Percentiles rank a stretch among this genome's conserved stretches.
These are phyloP conservation scores for Rutilus rutilus DNA, from an alignment of 2,113 vertebrate species.

Conservation along the genomic window DNA sequence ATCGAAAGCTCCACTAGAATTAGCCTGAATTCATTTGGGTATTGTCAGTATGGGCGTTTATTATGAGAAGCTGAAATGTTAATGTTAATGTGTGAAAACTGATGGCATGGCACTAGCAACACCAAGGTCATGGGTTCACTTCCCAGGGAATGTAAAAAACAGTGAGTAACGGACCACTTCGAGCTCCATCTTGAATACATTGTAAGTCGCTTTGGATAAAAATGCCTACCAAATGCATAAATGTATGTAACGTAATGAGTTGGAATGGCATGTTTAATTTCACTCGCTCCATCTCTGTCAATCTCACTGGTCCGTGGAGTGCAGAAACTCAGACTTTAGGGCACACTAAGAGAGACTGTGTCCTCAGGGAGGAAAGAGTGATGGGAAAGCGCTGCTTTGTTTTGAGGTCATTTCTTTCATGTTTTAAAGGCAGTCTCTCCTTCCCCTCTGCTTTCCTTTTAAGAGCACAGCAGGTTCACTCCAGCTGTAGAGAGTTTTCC, in stretches of 20 bases:
- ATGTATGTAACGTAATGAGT: conserved; percentile 15
- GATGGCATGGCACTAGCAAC: neutral
- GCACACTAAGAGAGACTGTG: conserved; percentile 10
- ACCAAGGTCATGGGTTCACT: conserved; percentile 12
- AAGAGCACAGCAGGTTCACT: conserved; percentile 30
- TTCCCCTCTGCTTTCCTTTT: conserved; percentile 34
- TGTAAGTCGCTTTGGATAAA: conserved; percentile 3
- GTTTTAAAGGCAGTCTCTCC: conserved; percentile 45
- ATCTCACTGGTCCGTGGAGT: neutral
- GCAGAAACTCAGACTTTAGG: conserved; percentile 28
- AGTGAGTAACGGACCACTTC: neutral
- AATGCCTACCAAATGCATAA: conserved; percentile 15
- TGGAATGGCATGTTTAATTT: conserved; percentile 23
- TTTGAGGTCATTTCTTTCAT: conserved; percentile 56
- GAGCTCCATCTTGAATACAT: neutral
- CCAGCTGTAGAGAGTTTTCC: conserved; percentile 21
- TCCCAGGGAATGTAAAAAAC: neutral
- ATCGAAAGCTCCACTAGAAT: neutral
- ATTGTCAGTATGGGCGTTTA: neutral
- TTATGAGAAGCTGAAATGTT: conserved; percentile 2
- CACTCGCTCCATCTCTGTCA: neutral
- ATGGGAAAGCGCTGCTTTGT: conserved; percentile 29
- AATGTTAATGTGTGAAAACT: neutral
- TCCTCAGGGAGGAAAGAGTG: conserved; percentile 28
- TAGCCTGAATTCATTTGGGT: neutral